phyloP scores from a whole-genome alignment of 2,888 invertebrate genomes.

The Orthosia gracilis region DNA sequence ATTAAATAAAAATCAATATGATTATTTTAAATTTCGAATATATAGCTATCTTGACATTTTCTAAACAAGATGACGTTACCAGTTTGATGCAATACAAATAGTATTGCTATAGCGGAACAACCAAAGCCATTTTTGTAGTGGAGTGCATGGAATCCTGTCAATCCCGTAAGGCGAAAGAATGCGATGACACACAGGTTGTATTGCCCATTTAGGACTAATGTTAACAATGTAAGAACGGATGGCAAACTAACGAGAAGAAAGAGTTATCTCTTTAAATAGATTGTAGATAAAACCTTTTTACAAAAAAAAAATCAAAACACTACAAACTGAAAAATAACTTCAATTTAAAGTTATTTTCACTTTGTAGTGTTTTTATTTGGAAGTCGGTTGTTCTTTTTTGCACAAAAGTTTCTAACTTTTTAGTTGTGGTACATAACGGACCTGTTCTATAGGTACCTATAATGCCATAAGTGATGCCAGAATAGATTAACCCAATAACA shows the following conservation, averaged over 20 bases:
- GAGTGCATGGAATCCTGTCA: conserved; percentile 23
- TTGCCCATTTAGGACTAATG: conserved; percentile 16
- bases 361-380: too few relatives aligned
- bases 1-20: background rate
- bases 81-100: background rate
- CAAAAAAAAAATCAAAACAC: too few relatives aligned
- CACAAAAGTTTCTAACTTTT: too few relatives aligned
- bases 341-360: too few relatives aligned
- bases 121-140: conserved; percentile 10
- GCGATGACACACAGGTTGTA: conserved; percentile 26
- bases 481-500: too few relatives aligned
- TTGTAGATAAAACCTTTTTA: background rate
- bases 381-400: too few relatives aligned
- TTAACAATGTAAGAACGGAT: conserved; percentile 25
- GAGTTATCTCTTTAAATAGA: background rate
- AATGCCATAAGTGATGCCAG: too few relatives aligned
- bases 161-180: conserved; percentile 32
- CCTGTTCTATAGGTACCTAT: too few relatives aligned
- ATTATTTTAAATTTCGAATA: background rate
- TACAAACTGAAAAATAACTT: too few relatives aligned
- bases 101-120: conserved; percentile 12
- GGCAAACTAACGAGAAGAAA: background rate
- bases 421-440: too few relatives aligned
- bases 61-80: background rate
- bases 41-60: background rate